A percentile compares a stretch with the other conserved stretches of the same genome.
phyloP scores from a whole-genome alignment of 2,888 invertebrate genomes.

The Drosophila robusta region DNA sequence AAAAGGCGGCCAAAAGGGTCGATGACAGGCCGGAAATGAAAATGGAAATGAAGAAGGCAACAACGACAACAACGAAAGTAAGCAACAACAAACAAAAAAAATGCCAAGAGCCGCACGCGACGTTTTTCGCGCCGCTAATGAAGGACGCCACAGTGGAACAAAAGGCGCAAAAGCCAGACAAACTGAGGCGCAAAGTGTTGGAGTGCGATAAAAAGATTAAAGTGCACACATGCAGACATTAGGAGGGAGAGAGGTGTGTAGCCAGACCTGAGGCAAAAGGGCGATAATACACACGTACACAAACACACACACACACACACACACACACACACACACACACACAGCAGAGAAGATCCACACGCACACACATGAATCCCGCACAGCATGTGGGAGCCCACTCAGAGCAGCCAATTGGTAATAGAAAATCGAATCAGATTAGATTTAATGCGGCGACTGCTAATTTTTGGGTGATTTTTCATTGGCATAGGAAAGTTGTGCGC shows the following conservation, averaged over 20 bases:
- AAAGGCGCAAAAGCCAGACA: constrained; percentile 66
- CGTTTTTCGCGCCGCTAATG: constrained; percentile 68
- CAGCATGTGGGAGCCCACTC: constrained; percentile 29
- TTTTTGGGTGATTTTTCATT: constrained; percentile 74
- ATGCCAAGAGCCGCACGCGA: constrained; percentile 66
- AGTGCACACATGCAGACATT: constrained; percentile 55
- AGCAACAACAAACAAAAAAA: constrained; percentile 5
- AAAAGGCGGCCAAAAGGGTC: constrained; percentile 55
- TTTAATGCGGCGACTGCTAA: constrained; percentile 78
- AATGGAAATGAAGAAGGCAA: constrained; percentile 26
- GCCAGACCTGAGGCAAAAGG: constrained; percentile 27
- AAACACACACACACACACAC: constrained; percentile 27
- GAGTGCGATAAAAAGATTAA: constrained; percentile 80
- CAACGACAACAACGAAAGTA: not conserved
- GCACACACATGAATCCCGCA: constrained; percentile 4
- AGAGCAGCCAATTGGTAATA: constrained; percentile 71
- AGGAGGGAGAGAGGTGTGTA: not conserved
- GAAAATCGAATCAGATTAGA: constrained; percentile 80
- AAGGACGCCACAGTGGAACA: constrained; percentile 57
- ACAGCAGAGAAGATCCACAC: not conserved
- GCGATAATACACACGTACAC: constrained; percentile 45
- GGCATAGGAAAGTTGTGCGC: constrained; percentile 40
- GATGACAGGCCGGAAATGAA: constrained; percentile 62
- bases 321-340: constrained; percentile 26
- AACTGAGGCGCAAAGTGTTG: constrained; percentile 69